Conservation (phyloP, 1,140 invertebrate genomes). For the Orchestia grillus region DNA sequence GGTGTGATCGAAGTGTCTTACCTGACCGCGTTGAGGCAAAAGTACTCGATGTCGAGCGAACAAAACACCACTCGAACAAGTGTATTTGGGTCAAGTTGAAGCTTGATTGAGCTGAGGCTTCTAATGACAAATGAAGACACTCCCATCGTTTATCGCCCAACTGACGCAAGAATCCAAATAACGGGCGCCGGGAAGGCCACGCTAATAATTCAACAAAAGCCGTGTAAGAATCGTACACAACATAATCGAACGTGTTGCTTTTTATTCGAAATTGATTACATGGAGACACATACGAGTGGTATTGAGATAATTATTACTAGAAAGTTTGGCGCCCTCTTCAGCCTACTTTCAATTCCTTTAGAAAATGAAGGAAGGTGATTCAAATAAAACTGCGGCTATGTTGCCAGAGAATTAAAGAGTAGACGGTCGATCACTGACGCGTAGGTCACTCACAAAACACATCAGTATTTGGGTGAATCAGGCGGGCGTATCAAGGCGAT, state of each 20-base stretch:
- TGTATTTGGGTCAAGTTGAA: constrained; percentile 23
- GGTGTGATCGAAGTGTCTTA: not conserved
- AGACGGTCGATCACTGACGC: not conserved
- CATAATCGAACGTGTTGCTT: not conserved
- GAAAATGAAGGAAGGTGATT: no score
- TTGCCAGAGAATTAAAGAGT: not conserved
- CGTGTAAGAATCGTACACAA: not conserved
- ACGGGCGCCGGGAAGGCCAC: not conserved
- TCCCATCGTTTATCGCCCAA: not conserved
- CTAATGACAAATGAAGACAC: not conserved
- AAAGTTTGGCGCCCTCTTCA: not conserved
- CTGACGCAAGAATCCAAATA: constrained; percentile 16
- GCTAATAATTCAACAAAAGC: not conserved
- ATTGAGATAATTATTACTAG: not conserved
- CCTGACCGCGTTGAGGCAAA: not conserved
- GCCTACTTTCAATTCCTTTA: no score
- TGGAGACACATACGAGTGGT: not conserved
- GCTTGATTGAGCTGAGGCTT: not conserved
- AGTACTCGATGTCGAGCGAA: not conserved
- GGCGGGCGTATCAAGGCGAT: no score
- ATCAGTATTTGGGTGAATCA: no score
- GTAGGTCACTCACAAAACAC: no score
- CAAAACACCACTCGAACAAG: not conserved
- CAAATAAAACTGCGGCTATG: no score
- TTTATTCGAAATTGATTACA: not conserved